Evolutionary conservation across 1,140 invertebrate species (phyloP).

Genomic region (Heliconius himera): DNA sequence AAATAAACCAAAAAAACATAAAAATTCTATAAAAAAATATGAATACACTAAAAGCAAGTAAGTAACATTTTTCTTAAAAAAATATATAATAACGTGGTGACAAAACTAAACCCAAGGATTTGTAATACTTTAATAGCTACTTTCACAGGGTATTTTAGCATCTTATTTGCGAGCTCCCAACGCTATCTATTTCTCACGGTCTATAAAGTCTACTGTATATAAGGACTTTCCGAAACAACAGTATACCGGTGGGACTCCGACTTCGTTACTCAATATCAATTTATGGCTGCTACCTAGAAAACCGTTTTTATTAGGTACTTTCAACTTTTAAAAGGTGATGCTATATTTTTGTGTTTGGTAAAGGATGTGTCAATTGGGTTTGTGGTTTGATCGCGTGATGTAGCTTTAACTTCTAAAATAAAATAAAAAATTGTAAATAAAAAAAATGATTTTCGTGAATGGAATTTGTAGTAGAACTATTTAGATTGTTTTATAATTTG

Average conservation of each 20-base stretch:
- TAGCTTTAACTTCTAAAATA: no score
- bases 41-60: no score
- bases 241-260: conserved; percentile 11
- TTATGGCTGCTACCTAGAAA: conserved; percentile 25
- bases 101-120: background rate
- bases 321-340: background rate
- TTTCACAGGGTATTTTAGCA: background rate
- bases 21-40: no score
- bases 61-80: no score
- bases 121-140: background rate
- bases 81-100: background rate
- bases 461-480: no score
- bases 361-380: background rate
- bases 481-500: no score
- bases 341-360: background rate
- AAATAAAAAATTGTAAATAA: no score
- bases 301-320: conserved; percentile 9
- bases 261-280: conserved; percentile 36
- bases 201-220: conserved; percentile 14
- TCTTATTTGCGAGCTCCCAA: conserved; percentile 17
- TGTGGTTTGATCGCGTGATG: no score
- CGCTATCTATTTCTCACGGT: conserved; percentile 19
- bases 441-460: no score
- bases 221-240: conserved; percentile 21
- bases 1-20: no score